phyloP scores from a whole-genome alignment of 2,797 vertebrate genomes.

The Mycteria americana region DNA sequence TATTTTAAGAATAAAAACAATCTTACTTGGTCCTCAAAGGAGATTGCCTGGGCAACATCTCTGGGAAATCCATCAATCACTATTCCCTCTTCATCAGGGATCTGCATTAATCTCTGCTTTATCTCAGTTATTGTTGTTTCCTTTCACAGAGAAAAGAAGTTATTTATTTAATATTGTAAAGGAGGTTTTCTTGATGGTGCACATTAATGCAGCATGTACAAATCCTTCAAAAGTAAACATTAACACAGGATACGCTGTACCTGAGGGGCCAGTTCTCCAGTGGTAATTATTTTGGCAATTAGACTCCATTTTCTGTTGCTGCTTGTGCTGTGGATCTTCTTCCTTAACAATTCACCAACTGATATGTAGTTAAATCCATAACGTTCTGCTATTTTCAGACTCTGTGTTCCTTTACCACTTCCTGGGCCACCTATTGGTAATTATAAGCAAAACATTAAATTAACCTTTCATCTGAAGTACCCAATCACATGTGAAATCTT shows the following conservation, averaged over 20 bases:
- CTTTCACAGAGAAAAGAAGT: constrained; percentile 73
- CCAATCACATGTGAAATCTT: not conserved
- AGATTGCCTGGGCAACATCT: constrained; percentile 94
- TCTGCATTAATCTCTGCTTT: constrained; percentile 98
- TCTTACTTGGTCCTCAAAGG: constrained; percentile 96
- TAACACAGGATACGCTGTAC: constrained; percentile 69
- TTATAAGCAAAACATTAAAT: not conserved
- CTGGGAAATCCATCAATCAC: constrained; percentile 98
- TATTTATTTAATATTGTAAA: not conserved
- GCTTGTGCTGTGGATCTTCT: constrained; percentile 97
- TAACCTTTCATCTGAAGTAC: not conserved
- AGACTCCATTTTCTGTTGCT: constrained; percentile 98
- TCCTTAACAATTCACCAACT: constrained; percentile 93
- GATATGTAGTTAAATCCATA: constrained; percentile 97
- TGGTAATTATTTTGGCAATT: constrained; percentile 98
- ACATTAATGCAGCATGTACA: not conserved
- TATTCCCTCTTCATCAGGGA: constrained; percentile 91
- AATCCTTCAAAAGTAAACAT: not conserved
- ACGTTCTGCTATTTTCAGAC: constrained; percentile 94
- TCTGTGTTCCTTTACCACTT: constrained; percentile 97
- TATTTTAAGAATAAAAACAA: constrained; percentile 42
- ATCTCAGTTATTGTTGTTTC: constrained; percentile 99
- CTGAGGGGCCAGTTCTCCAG: constrained; percentile 96
- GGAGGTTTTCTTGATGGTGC: not conserved
- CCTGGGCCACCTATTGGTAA: constrained; percentile 88